Base-by-base conservation (phyloP, 2,113 vertebrate genomes). In the Xyrauchen texanus region DNA sequence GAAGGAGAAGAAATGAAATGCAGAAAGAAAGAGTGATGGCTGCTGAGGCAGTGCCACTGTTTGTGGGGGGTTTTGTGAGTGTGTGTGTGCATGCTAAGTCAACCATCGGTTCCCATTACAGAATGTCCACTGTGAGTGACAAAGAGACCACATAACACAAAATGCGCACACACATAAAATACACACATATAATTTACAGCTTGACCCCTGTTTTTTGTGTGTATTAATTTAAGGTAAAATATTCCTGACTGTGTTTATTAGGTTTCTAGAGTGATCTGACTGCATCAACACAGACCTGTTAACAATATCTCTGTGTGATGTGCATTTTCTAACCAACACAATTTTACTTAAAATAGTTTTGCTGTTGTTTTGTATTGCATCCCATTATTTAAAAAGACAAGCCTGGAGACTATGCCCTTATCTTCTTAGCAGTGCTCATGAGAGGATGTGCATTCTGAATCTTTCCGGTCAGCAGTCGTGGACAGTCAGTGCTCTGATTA, bases 11-110 rank as follows among this genome's bases (percentile, higher is more conserved):
- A 34, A 34, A 34, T 34, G 61, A 55, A 65, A 46, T n/a, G 6
- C 13, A 16, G 47, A 75, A 63, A 76, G 49, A 75, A 42, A 64
- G 74, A 76, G 73, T 76, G 74, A 76, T 76, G 74, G 62, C 49
- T 76, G 74, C 49, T 76, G 61, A 76, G 61, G 73, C 73, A 34
- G 21, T 34, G 21, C 21, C 3, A 34, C 21, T 34, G 21, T 34
- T 34, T 76, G 70, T 72, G 69, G 45, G 53, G 2, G 12, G 16
- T 15, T 62, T n/a, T 47, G 10, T 47, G 72, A 34, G 57, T 5
- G 61, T 76, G 51, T 76, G 61, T 76, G 73, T 55, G 74, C 9
- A 65, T 63, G 47, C 2, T 2, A 12, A 65, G 46, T 53, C 73
- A 76, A 63, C 46, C 73, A 53, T 76, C 60, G 12, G 60, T 76